These are phyloP conservation scores for Charanyca ferruginea DNA, from an alignment of 2,888 invertebrate genomes.

Conservation along the genomic window DNA sequence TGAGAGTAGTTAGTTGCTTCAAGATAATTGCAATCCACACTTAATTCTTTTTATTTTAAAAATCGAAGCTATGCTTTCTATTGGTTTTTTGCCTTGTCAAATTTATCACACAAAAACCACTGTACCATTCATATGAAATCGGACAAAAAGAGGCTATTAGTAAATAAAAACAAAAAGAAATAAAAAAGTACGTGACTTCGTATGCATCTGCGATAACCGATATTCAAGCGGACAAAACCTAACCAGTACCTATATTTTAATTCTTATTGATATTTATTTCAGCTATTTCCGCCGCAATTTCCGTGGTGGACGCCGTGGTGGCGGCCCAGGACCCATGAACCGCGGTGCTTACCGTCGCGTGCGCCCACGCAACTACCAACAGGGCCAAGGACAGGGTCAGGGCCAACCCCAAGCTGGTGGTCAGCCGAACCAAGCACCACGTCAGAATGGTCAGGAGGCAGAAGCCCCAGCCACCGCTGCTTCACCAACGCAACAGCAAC, in stretches of 20 bases:
- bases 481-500: constrained; percentile 74
- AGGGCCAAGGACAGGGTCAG: constrained; percentile 69
- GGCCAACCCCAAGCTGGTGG: constrained; percentile 57
- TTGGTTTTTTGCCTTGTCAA: too few relatives aligned
- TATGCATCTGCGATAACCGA: too few relatives aligned
- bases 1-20: background rate
- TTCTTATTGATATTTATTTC: too few relatives aligned
- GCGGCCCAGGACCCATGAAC: constrained; percentile 84
- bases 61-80: too few relatives aligned
- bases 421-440: constrained; percentile 68
- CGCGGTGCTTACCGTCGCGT: constrained; percentile 85
- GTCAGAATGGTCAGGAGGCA: constrained; percentile 81
- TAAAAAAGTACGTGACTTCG: too few relatives aligned
- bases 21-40: too few relatives aligned
- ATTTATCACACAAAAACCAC: too few relatives aligned
- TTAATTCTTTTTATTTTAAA: too few relatives aligned
- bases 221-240: too few relatives aligned
- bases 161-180: too few relatives aligned
- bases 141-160: too few relatives aligned
- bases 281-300: constrained; percentile 95
- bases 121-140: too few relatives aligned
- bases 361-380: constrained; percentile 82
- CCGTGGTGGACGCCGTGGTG: constrained; percentile 92
- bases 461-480: constrained; percentile 74
- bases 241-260: background rate